Evolutionary conservation across 2,888 invertebrate genomes (phyloP), one percentile per base, ranked within the genome.

Genomic region (Acrocera orbiculus): DNA sequence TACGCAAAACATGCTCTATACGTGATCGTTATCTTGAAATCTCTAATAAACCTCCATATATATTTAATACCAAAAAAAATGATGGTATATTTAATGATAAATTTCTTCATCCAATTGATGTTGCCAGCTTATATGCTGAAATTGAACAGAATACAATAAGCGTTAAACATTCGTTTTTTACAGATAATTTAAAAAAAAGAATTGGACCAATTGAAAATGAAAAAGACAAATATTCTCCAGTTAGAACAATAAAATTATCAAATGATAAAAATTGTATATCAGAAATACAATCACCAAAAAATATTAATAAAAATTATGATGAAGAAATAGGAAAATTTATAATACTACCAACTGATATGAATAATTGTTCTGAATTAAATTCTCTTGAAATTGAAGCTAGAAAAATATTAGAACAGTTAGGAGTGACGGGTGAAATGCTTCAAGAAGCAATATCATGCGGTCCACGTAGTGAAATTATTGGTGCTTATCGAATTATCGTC

Each of bases 401-500:
- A 5, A 58, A 62, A 39, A 56, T 64, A 34, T 53, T 76, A 27
- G 52, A 60, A 32, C 64, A 65, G 16, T 54, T 73, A 24, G 77
- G 77, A 2, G 70, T 78, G 23, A 64, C 61, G 10, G 58, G 65
- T 1, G 64, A 65, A 36, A 68, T 71, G 63, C 53, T 77, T 27
- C 59, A 63, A 32, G 60, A 64, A 23, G 62, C 69, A 14, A 56
- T 63, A 14, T 59, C 61, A 25, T 65, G 66, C 40, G 73, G 75
- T 19, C 70, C 73, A 2, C 60, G 71, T 31, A 73, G 70, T 44
- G 67, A 72, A 41, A 64, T 78, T 23, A 72, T 74, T 29, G 78
- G 78, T 8, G 71, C 74, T 29, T 80, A 77, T 53, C 62, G 79
- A 27, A 77, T 80, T 38, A 62, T 76, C 22, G 62, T 76, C 39